Evolutionary conservation across 2,113 vertebrate species (phyloP).

Genomic region (Chunga burmeisteri): DNA sequence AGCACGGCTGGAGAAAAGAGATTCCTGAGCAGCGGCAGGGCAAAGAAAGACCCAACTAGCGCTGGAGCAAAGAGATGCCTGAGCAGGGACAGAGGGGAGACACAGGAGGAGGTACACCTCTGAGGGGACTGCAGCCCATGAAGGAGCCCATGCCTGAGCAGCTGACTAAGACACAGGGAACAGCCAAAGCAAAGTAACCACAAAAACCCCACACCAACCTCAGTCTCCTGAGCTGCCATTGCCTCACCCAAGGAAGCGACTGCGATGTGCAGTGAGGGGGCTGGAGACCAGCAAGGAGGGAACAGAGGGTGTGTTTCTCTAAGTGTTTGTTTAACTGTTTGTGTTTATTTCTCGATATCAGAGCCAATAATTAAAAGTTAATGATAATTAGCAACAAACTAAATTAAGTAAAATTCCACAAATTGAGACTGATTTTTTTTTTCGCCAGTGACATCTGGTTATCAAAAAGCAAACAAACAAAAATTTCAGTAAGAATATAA

Average conservation of each 20-base stretch:
- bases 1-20: background rate
- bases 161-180: background rate
- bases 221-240: background rate
- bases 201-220: fast-evolving
- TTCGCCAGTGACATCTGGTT: background rate
- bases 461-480: background rate
- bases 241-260: background rate
- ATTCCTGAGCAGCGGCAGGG: background rate
- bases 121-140: fast-evolving
- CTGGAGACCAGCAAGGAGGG: background rate
- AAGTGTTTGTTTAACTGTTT: background rate
- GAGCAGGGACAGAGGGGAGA: background rate
- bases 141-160: fast-evolving
- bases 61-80: background rate
- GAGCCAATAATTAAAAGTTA: background rate
- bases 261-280: fast-evolving
- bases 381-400: background rate
- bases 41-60: fast-evolving
- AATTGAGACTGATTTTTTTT: background rate
- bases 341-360: background rate
- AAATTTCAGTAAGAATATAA: background rate
- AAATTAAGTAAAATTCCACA: background rate
- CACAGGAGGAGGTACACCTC: background rate
- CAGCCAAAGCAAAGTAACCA: background rate
- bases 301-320: background rate